A percentile compares a stretch with the other conserved stretches of the same genome.
Conservation (phyloP, 2,113 vertebrate genomes). For the Megaceryle maxima region DNA sequence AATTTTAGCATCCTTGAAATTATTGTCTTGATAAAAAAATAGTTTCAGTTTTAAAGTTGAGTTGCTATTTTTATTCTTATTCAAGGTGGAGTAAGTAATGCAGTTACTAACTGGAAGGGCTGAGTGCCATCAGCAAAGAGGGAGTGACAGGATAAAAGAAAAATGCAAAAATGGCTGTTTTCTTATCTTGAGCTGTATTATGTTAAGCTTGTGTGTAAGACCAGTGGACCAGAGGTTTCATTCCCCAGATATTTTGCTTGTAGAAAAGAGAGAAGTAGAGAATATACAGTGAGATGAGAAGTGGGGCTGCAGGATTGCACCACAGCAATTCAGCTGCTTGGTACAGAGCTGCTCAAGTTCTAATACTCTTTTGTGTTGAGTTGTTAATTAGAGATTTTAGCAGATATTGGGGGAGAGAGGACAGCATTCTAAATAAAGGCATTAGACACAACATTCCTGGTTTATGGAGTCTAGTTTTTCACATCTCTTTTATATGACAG, state of each 20-base stretch:
- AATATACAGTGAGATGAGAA: background rate
- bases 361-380: background rate
- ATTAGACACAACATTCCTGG: background rate
- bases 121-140: background rate
- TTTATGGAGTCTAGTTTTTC: background rate
- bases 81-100: background rate
- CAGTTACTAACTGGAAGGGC: background rate
- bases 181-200: background rate
- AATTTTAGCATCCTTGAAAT: background rate
- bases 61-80: background rate
- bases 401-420: background rate
- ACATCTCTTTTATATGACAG: background rate
- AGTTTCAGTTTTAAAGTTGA: background rate
- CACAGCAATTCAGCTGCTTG: background rate
- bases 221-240: background rate
- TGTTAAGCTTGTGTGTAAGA: background rate
- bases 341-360: background rate
- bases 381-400: background rate
- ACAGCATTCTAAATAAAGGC: background rate
- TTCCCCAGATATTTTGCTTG: accelerated
- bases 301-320: background rate
- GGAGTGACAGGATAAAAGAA: background rate
- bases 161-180: background rate
- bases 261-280: background rate
- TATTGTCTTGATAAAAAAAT: background rate